These are phyloP conservation scores for Forbesichthys papilliferus DNA, from an alignment of 2,113 vertebrate species.

Conservation along the genomic window DNA sequence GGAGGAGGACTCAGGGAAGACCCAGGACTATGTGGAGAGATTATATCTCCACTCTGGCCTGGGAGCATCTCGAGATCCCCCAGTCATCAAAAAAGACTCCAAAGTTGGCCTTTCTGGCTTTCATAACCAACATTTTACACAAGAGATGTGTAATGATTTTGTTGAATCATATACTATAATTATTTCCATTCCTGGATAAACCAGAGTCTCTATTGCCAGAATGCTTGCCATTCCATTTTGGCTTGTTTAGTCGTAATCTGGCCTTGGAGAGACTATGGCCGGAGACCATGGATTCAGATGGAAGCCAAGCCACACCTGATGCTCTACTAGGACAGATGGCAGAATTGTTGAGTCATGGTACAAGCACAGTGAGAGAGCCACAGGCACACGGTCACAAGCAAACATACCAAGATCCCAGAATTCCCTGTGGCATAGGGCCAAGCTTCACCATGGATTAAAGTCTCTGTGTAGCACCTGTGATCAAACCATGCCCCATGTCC, in stretches of 20 bases:
- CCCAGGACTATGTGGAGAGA: too few relatives aligned
- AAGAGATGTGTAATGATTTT: not conserved
- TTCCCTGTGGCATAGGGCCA: slow-evolving; percentile 48
- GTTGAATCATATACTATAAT: slow-evolving; percentile 32
- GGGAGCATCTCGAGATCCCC: too few relatives aligned
- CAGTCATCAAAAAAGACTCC: too few relatives aligned
- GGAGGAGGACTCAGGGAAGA: too few relatives aligned
- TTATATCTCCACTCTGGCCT: too few relatives aligned
- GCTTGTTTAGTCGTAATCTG: slow-evolving; percentile 53
- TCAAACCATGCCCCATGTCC: slow-evolving; percentile 33
- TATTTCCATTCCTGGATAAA: slow-evolving; percentile 27
- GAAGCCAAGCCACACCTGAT: slow-evolving; percentile 68
- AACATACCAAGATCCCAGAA: not conserved
- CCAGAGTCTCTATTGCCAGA: slow-evolving; percentile 33
- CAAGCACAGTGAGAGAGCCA: slow-evolving; percentile 35
- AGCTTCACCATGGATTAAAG: slow-evolving; percentile 56
- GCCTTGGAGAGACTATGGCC: slow-evolving; percentile 49
- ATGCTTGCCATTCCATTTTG: slow-evolving; percentile 46
- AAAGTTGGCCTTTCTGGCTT: too few relatives aligned
- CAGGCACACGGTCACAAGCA: not conserved
- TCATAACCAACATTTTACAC: too few relatives aligned
- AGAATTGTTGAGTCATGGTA: slow-evolving; percentile 52
- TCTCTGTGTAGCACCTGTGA: slow-evolving; percentile 46
- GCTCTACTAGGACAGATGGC: slow-evolving; percentile 68
- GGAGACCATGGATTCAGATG: slow-evolving; percentile 52